Evolutionary conservation across 2,113 vertebrate genomes (phyloP).

Genomic region (Uria lomvia): DNA sequence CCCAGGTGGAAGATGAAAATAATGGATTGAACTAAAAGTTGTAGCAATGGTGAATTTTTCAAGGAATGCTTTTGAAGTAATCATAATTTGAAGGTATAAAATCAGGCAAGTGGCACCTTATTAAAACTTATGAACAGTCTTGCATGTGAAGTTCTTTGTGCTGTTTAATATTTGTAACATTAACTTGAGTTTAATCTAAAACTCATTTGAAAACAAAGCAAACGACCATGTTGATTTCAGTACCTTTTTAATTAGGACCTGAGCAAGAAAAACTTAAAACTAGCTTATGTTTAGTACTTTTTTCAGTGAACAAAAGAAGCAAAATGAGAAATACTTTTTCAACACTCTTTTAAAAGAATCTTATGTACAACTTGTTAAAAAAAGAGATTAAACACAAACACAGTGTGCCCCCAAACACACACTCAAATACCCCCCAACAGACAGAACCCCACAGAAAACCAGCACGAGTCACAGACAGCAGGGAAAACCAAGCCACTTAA

Average conservation of each 20-base stretch:
- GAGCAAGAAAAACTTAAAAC: background rate
- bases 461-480: background rate
- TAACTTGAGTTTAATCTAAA: background rate
- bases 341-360: background rate
- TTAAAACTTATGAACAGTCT: background rate
- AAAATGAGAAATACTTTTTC: background rate
- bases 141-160: background rate
- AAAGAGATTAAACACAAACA: background rate
- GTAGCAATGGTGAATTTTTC: background rate
- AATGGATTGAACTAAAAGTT: background rate
- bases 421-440: background rate
- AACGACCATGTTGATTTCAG: background rate
- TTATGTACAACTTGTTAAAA: background rate
- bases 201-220: background rate
- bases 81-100: background rate
- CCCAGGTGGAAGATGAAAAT: background rate
- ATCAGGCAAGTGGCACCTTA: background rate
- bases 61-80: background rate
- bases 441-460: background rate
- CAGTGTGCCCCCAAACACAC: no score
- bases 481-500: background rate
- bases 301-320: background rate
- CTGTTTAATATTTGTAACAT: background rate
- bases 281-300: background rate
- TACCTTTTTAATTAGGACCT: background rate